Percentiles rank a stretch among this genome's conserved stretches.
phyloP scores from a whole-genome alignment of 1,140 invertebrate genomes.

The Drosophila orosa region DNA sequence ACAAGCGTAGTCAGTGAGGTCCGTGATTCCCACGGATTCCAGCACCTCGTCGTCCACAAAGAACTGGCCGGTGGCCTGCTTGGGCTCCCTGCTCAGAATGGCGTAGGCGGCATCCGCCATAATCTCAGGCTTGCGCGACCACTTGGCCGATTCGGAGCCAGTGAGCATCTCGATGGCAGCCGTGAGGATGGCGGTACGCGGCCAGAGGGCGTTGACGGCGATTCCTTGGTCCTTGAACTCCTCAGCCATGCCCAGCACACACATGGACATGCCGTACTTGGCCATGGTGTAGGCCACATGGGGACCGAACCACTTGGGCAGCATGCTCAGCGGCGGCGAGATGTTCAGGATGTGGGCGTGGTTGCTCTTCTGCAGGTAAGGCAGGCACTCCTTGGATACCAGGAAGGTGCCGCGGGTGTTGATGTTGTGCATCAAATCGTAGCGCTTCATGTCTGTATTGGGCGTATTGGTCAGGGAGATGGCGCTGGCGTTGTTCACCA shows the following conservation, averaged over 20 bases:
- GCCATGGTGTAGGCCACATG: constrained; percentile 99
- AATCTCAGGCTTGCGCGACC: constrained; percentile 94
- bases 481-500: constrained; percentile 98
- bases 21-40: constrained; percentile 90
- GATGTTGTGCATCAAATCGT: constrained; percentile 96
- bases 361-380: constrained; percentile 93
- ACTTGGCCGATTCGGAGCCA: constrained; percentile 87
- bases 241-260: constrained; percentile 97
- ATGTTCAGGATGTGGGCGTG: constrained; percentile 98
- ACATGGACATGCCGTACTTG: constrained; percentile 99
- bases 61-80: constrained; percentile 94
- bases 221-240: constrained; percentile 94
- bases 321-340: constrained; percentile 96
- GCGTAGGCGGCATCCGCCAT: constrained; percentile 98
- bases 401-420: constrained; percentile 97
- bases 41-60: constrained; percentile 97
- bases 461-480: constrained; percentile 95
- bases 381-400: constrained; percentile 96
- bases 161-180: constrained; percentile 98
- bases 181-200: constrained; percentile 96
- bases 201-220: constrained; percentile 99
- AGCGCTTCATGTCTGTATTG: constrained; percentile 97
- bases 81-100: constrained; percentile 91
- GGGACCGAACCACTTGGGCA: constrained; percentile 95
- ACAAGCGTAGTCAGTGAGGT: constrained; percentile 95